A percentile compares a stretch with the other conserved stretches of the same genome.
These are phyloP conservation scores for Maniola jurtina DNA, from an alignment of 1,140 invertebrate genomes.

Conservation along the genomic window DNA sequence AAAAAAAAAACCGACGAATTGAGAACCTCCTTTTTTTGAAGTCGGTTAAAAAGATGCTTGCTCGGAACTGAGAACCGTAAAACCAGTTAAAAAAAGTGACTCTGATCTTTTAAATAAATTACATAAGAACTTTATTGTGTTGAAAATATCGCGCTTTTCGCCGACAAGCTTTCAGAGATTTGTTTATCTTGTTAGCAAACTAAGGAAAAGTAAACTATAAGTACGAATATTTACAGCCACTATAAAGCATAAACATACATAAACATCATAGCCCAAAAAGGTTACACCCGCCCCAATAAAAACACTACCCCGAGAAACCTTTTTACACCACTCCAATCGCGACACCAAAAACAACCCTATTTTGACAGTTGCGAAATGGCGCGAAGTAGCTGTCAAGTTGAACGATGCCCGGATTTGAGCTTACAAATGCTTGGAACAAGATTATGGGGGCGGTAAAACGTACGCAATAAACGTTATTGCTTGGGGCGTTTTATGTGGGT, in stretches of 20 bases:
- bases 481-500: slow-evolving; percentile 46
- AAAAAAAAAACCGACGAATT: too few species aligned
- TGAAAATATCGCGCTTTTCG: too few species aligned
- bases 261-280: background rate
- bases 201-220: background rate
- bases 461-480: slow-evolving; percentile 56
- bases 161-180: too few species aligned
- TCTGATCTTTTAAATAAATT: too few species aligned
- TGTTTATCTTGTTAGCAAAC: too few species aligned
- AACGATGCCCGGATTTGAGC: slow-evolving; percentile 57
- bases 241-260: background rate
- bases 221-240: background rate
- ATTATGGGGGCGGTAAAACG: slow-evolving; percentile 52
- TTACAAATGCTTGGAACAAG: slow-evolving; percentile 60
- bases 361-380: slow-evolving; percentile 38
- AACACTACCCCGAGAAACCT: slow-evolving; percentile 1
- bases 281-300: background rate
- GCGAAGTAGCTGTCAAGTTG: slow-evolving; percentile 51
- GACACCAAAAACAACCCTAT: slow-evolving; percentile 41
- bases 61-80: too few species aligned
- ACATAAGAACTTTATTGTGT: too few species aligned
- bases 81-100: too few species aligned
- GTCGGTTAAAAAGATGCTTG: too few species aligned
- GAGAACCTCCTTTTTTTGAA: too few species aligned
- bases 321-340: slow-evolving; percentile 17